A percentile compares a stretch with the other conserved stretches of the same genome.
phyloP scores from a whole-genome alignment of 2,888 invertebrate species.

The Trilocha varians region DNA sequence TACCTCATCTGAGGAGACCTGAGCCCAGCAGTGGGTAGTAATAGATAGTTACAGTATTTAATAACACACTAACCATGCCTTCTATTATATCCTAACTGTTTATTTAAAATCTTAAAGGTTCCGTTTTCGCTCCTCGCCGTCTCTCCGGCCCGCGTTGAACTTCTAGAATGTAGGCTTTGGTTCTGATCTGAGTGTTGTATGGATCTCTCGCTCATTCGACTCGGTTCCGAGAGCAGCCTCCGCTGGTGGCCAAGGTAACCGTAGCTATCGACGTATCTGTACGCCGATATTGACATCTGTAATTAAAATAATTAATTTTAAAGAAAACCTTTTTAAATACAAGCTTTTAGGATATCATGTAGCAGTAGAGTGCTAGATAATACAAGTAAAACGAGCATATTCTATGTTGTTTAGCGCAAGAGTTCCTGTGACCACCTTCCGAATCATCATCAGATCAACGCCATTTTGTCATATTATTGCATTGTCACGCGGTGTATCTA shows the following conservation, averaged over 20 bases:
- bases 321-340: neutral
- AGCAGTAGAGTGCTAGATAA: too few species aligned
- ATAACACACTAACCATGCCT: neutral
- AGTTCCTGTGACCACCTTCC: too few species aligned
- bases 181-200: slow-evolving; percentile 3
- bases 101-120: slow-evolving; percentile 26
- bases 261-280: slow-evolving; percentile 6
- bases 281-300: slow-evolving; percentile 11
- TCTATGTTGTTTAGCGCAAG: too few species aligned
- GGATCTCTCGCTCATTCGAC: slow-evolving; percentile 5
- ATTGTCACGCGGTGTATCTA: too few species aligned
- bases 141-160: slow-evolving; percentile 2
- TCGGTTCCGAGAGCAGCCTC: neutral
- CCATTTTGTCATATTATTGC: too few species aligned
- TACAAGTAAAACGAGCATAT: too few species aligned
- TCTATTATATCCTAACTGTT: neutral
- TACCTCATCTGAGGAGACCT: too few species aligned
- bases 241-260: neutral
- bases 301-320: neutral
- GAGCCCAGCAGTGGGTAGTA: too few species aligned
- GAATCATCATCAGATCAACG: too few species aligned
- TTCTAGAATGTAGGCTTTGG: slow-evolving; percentile 11
- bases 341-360: too few species aligned
- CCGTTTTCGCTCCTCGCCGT: slow-evolving; percentile 15
- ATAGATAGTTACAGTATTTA: neutral